Evolutionary conservation across 2,888 invertebrate genomes (phyloP), one percentile per base, ranked within the genome.

Genomic region (Acrocera orbiculus): DNA sequence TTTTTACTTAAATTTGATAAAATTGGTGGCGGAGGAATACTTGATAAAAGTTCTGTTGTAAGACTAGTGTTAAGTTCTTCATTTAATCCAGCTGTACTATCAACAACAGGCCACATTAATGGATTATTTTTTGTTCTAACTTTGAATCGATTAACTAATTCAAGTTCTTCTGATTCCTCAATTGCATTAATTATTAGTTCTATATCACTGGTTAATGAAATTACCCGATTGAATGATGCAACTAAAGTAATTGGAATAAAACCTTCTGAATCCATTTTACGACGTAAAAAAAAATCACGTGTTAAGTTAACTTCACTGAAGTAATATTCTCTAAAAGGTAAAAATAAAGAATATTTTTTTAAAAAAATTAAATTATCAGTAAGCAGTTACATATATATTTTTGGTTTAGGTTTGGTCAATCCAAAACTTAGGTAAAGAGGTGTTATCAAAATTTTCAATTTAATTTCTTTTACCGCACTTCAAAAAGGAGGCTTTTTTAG

Each of bases 261-360:
- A 34, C 98, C 98, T 50, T 90, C 80, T 3, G 72, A 61, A 47
- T 89, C 85, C 98, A 98, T 98, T 70, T 92, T 92, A 47, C 93
- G 76, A 20, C 96, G 75, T 44, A 98, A 69, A 68, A 89, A 98
- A 66, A 95, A 89, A 56, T 98, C 98, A 48, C 86, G 76, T 47
- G 82, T 75, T 36, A 98, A 66, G 65, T 98, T 98, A 52, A 93
- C 93, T 44, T 82, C 80, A 48, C 92, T 92, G 67, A 98, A 96
- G 72, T 98, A 98, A 65, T 98, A 98, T 64, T 98, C 96, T 55
- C 95, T 96, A 68, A 24, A 70, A 65, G 38, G 3, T 15, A 27
- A 28, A 16, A 42, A 41, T 42, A 42, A 45, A 39, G 41, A 36
- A 40, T 17, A 26, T n/a, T 15, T 27, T 16, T n/a, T n/a, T n/a